Base-by-base conservation (phyloP, 2,888 invertebrate species). In the Desoria tigrina region DNA sequence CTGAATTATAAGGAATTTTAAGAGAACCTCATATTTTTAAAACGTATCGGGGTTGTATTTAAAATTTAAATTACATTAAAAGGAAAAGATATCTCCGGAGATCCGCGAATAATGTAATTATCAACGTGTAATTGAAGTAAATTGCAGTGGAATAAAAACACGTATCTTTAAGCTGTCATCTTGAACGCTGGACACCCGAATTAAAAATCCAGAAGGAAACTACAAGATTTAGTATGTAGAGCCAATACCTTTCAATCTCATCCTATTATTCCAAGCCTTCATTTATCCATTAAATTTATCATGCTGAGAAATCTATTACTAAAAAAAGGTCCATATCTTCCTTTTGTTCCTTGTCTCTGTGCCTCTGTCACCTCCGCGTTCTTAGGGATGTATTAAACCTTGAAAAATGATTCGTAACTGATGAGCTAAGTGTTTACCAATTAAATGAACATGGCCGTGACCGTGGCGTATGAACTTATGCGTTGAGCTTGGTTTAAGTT, bases 231-330 rank as follows among this genome's bases (percentile, higher is more conserved):
- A n/a, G n/a, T n/a, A n/a, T n/a, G n/a, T n/a, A 3, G 4, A 6
- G 21, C 4, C 32, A 18, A 21, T 45, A 45, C 21, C 16, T 45
- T 18, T 6, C 16, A 16, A 45, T 45, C 16, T 21, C 16, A 45
- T 45, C 21, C 45, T 21, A 45, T 45, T 21, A 45, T 45, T 45
- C 21, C 16, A 16, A 45, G 16, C n/a, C 45, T 45, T 63, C 63
- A 67, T 67, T 67, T 67, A 61, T 63, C 67, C 67, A 67, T 67
- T 67, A 67, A 67, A n/a, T 60, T 67, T 63, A 63, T 63, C 63
- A 63, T 24, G 28, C 56, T 56, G 32, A 16, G 54, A 42, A 67
- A 67, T 67, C 67, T 63, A 60, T 60, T 63, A 39, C 63, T 39
- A 32, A 56, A 32, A 27, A 49, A 66, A 37, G 16, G 27, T 11